phyloP scores from a whole-genome alignment of 2,888 invertebrate species.

The Clostera curtula region DNA sequence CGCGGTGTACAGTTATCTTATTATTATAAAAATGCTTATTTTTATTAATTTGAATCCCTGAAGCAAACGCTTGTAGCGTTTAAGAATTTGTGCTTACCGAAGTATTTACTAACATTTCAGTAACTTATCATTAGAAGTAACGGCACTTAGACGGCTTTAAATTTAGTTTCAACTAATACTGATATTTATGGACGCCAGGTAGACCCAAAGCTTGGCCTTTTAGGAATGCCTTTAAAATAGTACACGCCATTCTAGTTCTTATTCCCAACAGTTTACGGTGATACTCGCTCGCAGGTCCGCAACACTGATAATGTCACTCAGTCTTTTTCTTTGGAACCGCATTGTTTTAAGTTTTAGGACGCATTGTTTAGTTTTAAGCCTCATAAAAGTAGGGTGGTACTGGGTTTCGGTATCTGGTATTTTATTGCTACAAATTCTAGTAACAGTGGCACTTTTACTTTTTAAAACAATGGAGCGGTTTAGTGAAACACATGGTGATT shows the following conservation, averaged over 20 bases:
- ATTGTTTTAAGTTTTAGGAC: slow-evolving; percentile 14
- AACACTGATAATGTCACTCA: background rate
- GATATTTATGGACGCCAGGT: slow-evolving; percentile 10
- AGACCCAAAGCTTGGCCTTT: too few relatives aligned
- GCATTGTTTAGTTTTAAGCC: slow-evolving; percentile 14
- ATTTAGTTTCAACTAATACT: slow-evolving; percentile 7
- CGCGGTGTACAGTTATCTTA: too few relatives aligned
- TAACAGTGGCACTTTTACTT: slow-evolving; percentile 13
- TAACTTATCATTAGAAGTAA: too few relatives aligned
- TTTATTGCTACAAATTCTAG: slow-evolving; percentile 13
- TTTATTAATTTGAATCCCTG: too few relatives aligned
- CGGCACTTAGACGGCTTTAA: background rate
- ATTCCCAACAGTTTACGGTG: background rate
- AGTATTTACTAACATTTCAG: too few relatives aligned
- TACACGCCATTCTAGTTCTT: slow-evolving; percentile 7
- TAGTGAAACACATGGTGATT: slow-evolving; percentile 16
- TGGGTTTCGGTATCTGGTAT: slow-evolving; percentile 7
- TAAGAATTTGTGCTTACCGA: too few relatives aligned
- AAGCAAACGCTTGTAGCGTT: too few relatives aligned
- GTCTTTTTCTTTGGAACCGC: slow-evolving; percentile 9
- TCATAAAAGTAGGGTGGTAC: slow-evolving; percentile 10
- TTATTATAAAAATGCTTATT: too few relatives aligned
- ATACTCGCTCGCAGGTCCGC: slow-evolving; percentile 5
- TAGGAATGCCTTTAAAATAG: too few relatives aligned
- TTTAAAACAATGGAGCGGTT: slow-evolving; percentile 6